phyloP scores from a whole-genome alignment of 2,888 invertebrate genomes.

The Drosophila ezoana region DNA sequence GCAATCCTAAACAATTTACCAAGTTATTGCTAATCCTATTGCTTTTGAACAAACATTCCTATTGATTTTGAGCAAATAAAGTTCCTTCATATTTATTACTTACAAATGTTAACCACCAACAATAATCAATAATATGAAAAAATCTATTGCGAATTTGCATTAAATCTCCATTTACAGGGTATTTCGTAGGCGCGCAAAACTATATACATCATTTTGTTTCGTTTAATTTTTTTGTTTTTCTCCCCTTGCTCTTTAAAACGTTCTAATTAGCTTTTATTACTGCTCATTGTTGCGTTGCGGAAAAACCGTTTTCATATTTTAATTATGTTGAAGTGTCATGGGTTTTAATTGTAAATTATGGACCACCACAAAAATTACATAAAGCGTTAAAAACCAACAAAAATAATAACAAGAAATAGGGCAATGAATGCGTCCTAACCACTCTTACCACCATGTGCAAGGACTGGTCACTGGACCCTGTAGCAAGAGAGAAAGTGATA shows the following conservation, averaged over 20 bases:
- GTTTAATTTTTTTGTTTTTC: conserved; percentile 21
- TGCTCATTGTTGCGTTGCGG: conserved; percentile 75
- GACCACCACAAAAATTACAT: conserved; percentile 60
- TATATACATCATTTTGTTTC: not conserved
- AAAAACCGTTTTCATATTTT: conserved; percentile 81
- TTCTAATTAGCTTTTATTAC: conserved; percentile 80
- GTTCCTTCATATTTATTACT: no score
- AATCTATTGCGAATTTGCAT: not conserved
- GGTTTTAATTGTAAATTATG: conserved; percentile 82
- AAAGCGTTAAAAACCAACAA: conserved; percentile 43
- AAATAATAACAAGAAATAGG: conserved; percentile 16
- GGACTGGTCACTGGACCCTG: conserved; percentile 11
- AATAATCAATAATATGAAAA: no score
- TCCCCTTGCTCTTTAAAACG: conserved; percentile 33
- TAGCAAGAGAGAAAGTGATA: not conserved
- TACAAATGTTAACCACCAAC: no score
- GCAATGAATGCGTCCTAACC: conserved; percentile 30
- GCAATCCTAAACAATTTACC: not conserved
- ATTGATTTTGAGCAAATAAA: no score
- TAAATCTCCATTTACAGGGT: not conserved
- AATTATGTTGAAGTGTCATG: conserved; percentile 82
- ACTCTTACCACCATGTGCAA: conserved; percentile 23
- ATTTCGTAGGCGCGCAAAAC: not conserved
- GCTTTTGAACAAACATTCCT: no score
- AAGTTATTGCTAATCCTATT: no score